Evolutionary conservation across 2,113 vertebrate genomes (phyloP).

Genomic region (Centrocercus urophasianus): DNA sequence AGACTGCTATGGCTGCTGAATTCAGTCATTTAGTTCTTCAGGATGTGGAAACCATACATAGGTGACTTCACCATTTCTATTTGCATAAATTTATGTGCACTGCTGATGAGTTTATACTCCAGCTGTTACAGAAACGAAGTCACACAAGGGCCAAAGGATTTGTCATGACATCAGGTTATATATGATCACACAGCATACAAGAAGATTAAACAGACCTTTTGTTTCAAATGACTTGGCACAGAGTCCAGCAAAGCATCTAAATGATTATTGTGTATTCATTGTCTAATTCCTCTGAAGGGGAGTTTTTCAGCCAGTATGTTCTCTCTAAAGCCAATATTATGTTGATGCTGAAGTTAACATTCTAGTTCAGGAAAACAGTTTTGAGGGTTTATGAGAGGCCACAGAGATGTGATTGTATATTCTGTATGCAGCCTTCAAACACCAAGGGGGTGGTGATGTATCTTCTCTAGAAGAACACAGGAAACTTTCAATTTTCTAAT

Average conservation of each 20-base stretch:
- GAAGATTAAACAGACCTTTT: background rate
- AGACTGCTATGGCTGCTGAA: background rate
- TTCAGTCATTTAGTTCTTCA: background rate
- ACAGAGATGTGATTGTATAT: background rate
- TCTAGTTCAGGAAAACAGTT: background rate
- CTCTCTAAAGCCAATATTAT: background rate
- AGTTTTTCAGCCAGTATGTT: background rate
- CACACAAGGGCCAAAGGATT: background rate
- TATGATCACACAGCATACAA: background rate
- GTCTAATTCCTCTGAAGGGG: background rate
- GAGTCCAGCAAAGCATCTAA: background rate
- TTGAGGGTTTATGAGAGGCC: background rate
- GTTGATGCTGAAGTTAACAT: background rate
- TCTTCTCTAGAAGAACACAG: background rate
- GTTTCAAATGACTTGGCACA: background rate
- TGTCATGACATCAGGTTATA: background rate
- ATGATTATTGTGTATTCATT: background rate
- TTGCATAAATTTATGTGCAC: background rate
- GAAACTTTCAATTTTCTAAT: background rate
- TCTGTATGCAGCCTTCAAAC: background rate
- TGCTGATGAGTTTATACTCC: background rate
- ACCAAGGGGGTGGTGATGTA: background rate
- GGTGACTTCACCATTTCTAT: background rate
- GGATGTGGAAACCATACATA: background rate
- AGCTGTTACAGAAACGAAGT: background rate